phyloP scores from a whole-genome alignment of 2,113 vertebrate species.

The Thamnophis sirtalis region DNA sequence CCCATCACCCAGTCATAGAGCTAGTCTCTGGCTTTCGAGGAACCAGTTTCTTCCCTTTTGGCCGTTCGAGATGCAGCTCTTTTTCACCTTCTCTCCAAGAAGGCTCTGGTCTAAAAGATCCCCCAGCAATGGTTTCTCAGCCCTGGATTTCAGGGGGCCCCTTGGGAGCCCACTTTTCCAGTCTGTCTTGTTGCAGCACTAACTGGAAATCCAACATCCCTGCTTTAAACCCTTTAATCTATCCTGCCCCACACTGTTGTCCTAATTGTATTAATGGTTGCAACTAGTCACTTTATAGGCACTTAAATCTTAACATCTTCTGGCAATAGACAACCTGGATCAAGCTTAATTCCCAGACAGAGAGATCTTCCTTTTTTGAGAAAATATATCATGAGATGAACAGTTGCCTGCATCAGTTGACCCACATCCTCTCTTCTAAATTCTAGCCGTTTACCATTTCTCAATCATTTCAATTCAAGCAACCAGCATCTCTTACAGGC shows the following conservation, averaged over 20 bases:
- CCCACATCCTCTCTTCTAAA: background rate
- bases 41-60: no score
- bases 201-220: no score
- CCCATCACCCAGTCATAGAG: no score
- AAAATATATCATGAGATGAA: background rate
- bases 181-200: no score
- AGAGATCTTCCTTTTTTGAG: background rate
- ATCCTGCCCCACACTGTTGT: background rate
- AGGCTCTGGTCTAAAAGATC: no score
- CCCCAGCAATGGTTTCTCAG: no score
- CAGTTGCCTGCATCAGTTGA: background rate
- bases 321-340: background rate
- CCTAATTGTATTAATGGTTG: background rate
- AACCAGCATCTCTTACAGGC: background rate
- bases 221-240: background rate
- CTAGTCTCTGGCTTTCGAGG: no score
- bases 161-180: no score
- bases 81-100: no score
- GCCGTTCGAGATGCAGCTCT: no score
- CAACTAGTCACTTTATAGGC: background rate
- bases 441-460: background rate
- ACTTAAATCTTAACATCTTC: background rate
- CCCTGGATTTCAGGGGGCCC: no score
- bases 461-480: background rate
- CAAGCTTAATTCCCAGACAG: background rate